phyloP scores from a whole-genome alignment of 2,888 invertebrate genomes.

The Nezara viridula region DNA sequence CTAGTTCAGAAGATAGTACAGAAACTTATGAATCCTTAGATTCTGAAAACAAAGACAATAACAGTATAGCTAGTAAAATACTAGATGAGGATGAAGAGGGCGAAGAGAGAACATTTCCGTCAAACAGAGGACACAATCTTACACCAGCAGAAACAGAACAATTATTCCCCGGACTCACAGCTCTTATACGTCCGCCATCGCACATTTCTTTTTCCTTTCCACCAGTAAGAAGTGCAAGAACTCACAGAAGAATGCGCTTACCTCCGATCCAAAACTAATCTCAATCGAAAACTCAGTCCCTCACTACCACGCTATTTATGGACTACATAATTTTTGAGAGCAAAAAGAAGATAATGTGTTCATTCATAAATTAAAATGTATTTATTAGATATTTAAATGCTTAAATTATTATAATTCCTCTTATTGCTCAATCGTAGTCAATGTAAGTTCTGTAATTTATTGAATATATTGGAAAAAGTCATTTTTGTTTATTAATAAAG shows the following conservation, averaged over 20 bases:
- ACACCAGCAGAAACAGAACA: constrained; percentile 61
- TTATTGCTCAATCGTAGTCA: constrained; percentile 6
- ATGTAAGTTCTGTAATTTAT: background rate
- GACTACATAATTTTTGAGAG: background rate
- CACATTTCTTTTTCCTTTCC: constrained; percentile 59
- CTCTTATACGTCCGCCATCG: constrained; percentile 61
- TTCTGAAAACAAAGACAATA: constrained; percentile 57
- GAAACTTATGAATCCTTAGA: constrained; percentile 66
- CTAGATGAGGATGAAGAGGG: constrained; percentile 64
- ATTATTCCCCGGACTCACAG: constrained; percentile 62
- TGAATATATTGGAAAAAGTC: background rate
- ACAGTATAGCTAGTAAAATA: constrained; percentile 64
- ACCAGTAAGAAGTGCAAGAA: constrained; percentile 65
- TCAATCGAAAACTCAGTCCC: background rate
- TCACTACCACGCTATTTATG: background rate
- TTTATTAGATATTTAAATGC: constrained; percentile 33
- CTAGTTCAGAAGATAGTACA: constrained; percentile 66
- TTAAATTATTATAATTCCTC: constrained; percentile 1
- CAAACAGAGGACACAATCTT: constrained; percentile 55
- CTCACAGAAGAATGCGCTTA: constrained; percentile 66
- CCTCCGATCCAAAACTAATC: constrained; percentile 60
- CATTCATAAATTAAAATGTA: background rate
- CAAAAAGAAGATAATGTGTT: constrained; percentile 13
- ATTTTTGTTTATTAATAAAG: background rate
- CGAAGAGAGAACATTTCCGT: constrained; percentile 51